Evolutionary conservation across 1,140 invertebrate genomes (phyloP), one percentile per base, ranked within the genome.

Genomic region (Himalopsyche phryganea): DNA sequence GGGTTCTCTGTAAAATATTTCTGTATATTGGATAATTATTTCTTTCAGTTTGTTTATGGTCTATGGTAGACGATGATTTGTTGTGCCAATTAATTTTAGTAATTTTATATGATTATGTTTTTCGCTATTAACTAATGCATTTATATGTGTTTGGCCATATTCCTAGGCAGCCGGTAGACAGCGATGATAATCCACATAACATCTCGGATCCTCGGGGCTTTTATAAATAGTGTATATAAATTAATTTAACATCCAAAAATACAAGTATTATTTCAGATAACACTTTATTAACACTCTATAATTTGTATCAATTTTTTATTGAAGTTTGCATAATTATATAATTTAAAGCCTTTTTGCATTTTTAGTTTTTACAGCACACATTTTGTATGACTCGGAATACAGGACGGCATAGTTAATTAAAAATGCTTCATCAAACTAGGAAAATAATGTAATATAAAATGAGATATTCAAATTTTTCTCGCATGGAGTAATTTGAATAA

Each of bases 81-180:
- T 57, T 57, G 54, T 57, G 54, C 54, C 50, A 57, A 57, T 57
- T 48, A 23, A 17, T 56, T 17, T 45, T n/a, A 54, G 46, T 54
- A 45, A 17, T 56, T 57, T 47, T 23, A 50, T 57, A 48, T 23
- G 47, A 44, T 57, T 57, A 57, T 57, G 40, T 50, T 57, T 28
- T 50, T 57, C 15, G 54, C 54, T 57, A 57, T 55, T 51, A 51
- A 38, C 35, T 45, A 57, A 57, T 57, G 47, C 45, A 49, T 48
- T 28, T 28, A 28, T 28, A 40, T 13, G 42, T 45, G 18, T 17
- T 45, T 11, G 42, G 42, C 42, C 17, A 45, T 11, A 20, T 11
- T 17, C 42, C 18, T 17, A 50, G 2, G 52, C 52, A 42, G 54
- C 47, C 35, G 13, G 45, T 15, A 19, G 53, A 40, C 53, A 56